Evolutionary conservation across 1,140 invertebrate genomes (phyloP).

Genomic region (Triops cancriformis): DNA sequence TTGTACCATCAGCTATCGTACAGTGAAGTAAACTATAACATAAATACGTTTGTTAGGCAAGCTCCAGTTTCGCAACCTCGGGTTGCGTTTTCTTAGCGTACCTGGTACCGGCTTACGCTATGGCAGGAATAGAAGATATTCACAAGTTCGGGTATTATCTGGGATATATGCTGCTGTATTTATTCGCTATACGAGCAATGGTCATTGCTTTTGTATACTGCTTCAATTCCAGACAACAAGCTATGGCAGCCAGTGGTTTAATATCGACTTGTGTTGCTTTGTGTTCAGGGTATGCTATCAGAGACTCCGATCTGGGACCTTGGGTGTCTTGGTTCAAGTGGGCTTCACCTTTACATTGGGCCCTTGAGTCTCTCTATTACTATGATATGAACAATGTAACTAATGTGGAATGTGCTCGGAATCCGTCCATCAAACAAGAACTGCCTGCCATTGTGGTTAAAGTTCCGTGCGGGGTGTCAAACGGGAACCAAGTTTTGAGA

Average conservation of each 20-base stretch:
- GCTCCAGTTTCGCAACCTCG: conserved; percentile 18
- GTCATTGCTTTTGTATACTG: conserved; percentile 58
- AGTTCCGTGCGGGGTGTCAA: conserved; percentile 35
- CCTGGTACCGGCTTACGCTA: conserved; percentile 69
- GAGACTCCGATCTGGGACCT: conserved; percentile 57
- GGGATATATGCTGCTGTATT: conserved; percentile 69
- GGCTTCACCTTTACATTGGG: conserved; percentile 65
- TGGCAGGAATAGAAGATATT: conserved; percentile 52
- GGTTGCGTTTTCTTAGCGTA: conserved; percentile 26
- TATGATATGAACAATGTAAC: conserved; percentile 32
- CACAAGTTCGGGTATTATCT: conserved; percentile 30
- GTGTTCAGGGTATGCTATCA: conserved; percentile 60
- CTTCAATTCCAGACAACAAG: conserved; percentile 47
- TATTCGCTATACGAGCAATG: conserved; percentile 60
- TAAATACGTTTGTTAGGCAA: not conserved
- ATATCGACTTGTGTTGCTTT: conserved; percentile 54
- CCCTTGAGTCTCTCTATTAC: conserved; percentile 50
- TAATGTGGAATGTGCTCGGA: conserved; percentile 27
- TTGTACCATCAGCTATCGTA: not conserved
- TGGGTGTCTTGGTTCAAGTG: conserved; percentile 57
- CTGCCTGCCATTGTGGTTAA: conserved; percentile 31
- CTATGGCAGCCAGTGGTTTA: conserved; percentile 50
- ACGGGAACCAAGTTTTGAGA: conserved; percentile 31
- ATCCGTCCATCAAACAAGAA: conserved; percentile 26
- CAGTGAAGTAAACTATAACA: not conserved